phyloP scores from a whole-genome alignment of 2,888 invertebrate genomes.

The Ptilodon capucinus region DNA sequence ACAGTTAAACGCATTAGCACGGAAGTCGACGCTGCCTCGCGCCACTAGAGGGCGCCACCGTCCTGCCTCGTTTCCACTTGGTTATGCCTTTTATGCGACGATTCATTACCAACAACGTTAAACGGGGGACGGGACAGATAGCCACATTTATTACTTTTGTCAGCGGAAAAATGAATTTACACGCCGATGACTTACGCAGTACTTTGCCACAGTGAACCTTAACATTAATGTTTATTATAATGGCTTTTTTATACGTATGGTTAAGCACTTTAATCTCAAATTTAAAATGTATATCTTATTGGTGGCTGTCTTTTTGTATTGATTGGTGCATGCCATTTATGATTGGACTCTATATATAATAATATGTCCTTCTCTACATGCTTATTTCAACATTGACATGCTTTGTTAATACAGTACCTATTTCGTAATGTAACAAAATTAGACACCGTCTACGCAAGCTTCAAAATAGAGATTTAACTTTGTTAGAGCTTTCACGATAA shows the following conservation, averaged over 20 bases:
- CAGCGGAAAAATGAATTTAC: conserved; percentile 80
- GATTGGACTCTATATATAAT: too few species aligned
- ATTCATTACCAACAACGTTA: conserved; percentile 74
- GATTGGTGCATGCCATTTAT: neutral
- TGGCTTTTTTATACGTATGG: conserved; percentile 24
- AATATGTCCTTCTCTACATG: too few species aligned
- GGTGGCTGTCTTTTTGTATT: conserved; percentile 1
- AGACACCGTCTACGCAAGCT: conserved; percentile 21
- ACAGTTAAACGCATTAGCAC: conserved; percentile 58
- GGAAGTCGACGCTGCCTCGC: conserved; percentile 15
- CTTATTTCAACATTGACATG: too few species aligned
- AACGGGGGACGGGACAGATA: conserved; percentile 73
- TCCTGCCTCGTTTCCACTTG: conserved; percentile 74
- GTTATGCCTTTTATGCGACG: conserved; percentile 80
- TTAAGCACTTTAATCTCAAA: neutral
- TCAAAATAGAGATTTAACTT: conserved; percentile 32
- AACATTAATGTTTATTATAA: conserved; percentile 32
- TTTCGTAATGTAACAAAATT: neutral
- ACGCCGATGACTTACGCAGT: conserved; percentile 50
- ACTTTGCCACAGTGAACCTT: conserved; percentile 24
- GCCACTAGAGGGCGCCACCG: conserved; percentile 21
- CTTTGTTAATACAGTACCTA: too few species aligned
- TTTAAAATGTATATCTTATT: neutral
- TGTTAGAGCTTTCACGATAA: conserved; percentile 34
- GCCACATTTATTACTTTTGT: conserved; percentile 80